phyloP scores from a whole-genome alignment of 2,797 vertebrate genomes.

The Hippocampus kuda region DNA sequence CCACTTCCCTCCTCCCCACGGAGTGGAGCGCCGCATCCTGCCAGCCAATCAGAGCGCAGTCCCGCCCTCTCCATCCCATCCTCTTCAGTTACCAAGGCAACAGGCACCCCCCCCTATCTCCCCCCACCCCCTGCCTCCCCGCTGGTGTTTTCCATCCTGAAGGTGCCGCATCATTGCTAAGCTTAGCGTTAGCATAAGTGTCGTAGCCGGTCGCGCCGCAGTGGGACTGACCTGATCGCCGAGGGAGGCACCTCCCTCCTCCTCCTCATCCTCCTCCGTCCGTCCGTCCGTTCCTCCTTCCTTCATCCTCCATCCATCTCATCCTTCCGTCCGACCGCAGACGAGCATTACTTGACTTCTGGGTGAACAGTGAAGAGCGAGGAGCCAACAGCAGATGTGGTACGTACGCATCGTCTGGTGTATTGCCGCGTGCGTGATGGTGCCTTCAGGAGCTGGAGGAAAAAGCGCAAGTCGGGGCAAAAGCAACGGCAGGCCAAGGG shows the following conservation, averaged over 20 bases:
- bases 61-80: conserved; percentile 85
- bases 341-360: conserved; percentile 5
- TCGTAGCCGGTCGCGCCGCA: conserved; percentile 35
- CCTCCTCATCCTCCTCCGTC: background rate
- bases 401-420: conserved; percentile 32
- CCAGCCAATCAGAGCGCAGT: conserved; percentile 75
- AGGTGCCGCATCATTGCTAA: conserved; percentile 60
- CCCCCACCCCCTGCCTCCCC: background rate
- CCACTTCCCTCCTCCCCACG: conserved; percentile 7
- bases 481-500: background rate
- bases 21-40: conserved; percentile 54
- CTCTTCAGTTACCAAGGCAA: conserved; percentile 83
- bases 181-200: conserved; percentile 43
- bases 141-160: conserved; percentile 34
- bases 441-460: background rate
- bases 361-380: background rate
- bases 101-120: conserved; percentile 46
- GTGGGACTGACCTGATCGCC: conserved; percentile 34
- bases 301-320: conserved; percentile 19
- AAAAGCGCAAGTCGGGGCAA: background rate
- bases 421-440: conserved; percentile 13
- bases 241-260: conserved; percentile 13
- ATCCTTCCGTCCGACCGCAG: background rate
- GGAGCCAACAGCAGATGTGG: conserved; percentile 35
- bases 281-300: conserved; percentile 14